Conservation (phyloP, 2,888 invertebrate species). For the Cheilosia variabilis region DNA sequence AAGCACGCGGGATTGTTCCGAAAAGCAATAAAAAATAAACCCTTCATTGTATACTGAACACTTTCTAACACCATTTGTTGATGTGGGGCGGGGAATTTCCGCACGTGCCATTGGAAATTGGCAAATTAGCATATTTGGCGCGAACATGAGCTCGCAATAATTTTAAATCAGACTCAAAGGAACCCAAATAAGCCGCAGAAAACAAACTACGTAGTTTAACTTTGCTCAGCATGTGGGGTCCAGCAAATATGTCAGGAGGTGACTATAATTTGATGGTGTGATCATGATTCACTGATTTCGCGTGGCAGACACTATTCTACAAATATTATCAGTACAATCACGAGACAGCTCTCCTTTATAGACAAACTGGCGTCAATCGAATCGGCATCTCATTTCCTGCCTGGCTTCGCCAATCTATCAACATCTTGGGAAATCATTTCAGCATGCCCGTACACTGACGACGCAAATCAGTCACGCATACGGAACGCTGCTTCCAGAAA, state of each 20-base stretch:
- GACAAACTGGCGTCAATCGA: constrained; percentile 29
- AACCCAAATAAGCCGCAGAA: too few species aligned
- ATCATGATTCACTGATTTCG: neutral
- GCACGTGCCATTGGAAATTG: too few species aligned
- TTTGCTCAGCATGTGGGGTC: too few species aligned
- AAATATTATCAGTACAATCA: constrained; percentile 1
- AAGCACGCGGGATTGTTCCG: too few species aligned
- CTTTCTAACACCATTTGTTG: too few species aligned
- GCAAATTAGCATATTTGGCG: too few species aligned
- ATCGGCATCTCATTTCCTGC: constrained; percentile 24
- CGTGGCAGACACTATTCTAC: constrained; percentile 1
- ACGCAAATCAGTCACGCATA: constrained; percentile 26
- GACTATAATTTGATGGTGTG: neutral
- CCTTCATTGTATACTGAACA: too few species aligned
- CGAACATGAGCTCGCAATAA: too few species aligned
- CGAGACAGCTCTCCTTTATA: neutral
- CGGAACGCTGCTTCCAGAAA: constrained; percentile 19
- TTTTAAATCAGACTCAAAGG: too few species aligned
- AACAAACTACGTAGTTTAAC: too few species aligned
- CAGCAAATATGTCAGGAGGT: neutral
- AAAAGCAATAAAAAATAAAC: too few species aligned
- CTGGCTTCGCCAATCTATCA: constrained; percentile 1
- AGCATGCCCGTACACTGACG: constrained; percentile 24
- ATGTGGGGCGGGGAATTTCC: too few species aligned
- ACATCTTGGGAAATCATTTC: constrained; percentile 31